A percentile compares a stretch with the other conserved stretches of the same genome.
These are phyloP conservation scores for Zaprionus obscuricornis DNA, from an alignment of 2,888 invertebrate species.

Conservation along the genomic window DNA sequence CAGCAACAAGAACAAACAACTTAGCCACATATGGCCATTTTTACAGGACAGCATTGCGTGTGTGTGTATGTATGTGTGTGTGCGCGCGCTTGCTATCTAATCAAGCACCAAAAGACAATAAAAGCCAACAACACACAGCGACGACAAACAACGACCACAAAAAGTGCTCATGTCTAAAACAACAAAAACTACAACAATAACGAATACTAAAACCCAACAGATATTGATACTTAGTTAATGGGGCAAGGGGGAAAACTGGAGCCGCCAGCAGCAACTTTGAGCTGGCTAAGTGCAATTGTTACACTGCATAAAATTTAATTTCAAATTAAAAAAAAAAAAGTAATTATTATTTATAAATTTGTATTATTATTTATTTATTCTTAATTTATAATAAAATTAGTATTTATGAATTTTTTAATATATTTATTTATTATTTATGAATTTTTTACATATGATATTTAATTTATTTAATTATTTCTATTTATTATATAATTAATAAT, in stretches of 20 bases:
- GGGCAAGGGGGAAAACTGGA: constrained; percentile 8
- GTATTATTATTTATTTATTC: too few relatives aligned
- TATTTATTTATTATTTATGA: too few relatives aligned
- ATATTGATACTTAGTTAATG: constrained; percentile 44
- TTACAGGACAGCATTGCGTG: constrained; percentile 60
- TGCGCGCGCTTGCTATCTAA: constrained; percentile 66
- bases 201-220: constrained; percentile 33
- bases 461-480: too few relatives aligned
- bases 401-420: too few relatives aligned
- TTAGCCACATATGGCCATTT: constrained; percentile 78
- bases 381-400: too few relatives aligned
- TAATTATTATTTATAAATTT: not conserved
- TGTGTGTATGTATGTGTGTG: constrained; percentile 43
- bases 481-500: too few relatives aligned
- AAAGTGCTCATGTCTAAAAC: constrained; percentile 49
- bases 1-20: constrained; percentile 60
- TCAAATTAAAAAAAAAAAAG: too few relatives aligned
- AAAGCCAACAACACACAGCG: constrained; percentile 60
- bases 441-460: too few relatives aligned
- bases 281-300: constrained; percentile 44
- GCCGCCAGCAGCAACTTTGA: constrained; percentile 39
- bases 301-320: too few relatives aligned
- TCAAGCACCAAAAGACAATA: constrained; percentile 78
- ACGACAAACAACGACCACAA: constrained; percentile 67
- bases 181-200: constrained; percentile 24